A percentile compares a stretch with the other conserved stretches of the same genome.
Evolutionary conservation across 2,113 vertebrate genomes (phyloP).

Genomic region (Albula goreensis): DNA sequence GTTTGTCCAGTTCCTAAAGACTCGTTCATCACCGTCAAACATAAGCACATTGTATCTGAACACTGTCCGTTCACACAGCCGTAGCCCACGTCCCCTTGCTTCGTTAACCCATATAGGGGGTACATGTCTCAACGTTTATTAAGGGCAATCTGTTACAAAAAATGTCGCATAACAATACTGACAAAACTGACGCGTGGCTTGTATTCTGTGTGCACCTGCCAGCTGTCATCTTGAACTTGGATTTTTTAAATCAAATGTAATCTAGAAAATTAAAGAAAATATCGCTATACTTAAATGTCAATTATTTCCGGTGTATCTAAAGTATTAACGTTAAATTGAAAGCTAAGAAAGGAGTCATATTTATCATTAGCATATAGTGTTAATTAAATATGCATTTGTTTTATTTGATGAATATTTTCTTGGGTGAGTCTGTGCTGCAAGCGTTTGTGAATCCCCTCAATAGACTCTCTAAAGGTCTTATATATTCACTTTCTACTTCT

Average conservation of each 20-base stretch:
- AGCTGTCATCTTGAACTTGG: slow-evolving; percentile 7
- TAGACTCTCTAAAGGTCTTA: no score
- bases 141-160: background rate
- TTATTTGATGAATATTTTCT: no score
- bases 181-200: background rate
- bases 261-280: background rate
- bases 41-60: background rate
- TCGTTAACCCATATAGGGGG: background rate
- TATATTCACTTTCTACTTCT: no score
- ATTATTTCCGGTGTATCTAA: no score
- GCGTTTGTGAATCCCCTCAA: no score
- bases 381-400: no score
- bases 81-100: background rate
- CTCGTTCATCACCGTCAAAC: background rate
- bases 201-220: background rate
- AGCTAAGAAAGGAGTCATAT: no score
- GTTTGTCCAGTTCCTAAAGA: background rate
- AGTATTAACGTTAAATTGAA: no score
- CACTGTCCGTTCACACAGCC: background rate
- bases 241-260: background rate
- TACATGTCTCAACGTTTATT: background rate
- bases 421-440: no score
- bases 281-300: no score
- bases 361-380: no score
- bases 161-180: background rate